phyloP scores from a whole-genome alignment of 2,113 vertebrate genomes.

The Oenanthe oenanthe region DNA sequence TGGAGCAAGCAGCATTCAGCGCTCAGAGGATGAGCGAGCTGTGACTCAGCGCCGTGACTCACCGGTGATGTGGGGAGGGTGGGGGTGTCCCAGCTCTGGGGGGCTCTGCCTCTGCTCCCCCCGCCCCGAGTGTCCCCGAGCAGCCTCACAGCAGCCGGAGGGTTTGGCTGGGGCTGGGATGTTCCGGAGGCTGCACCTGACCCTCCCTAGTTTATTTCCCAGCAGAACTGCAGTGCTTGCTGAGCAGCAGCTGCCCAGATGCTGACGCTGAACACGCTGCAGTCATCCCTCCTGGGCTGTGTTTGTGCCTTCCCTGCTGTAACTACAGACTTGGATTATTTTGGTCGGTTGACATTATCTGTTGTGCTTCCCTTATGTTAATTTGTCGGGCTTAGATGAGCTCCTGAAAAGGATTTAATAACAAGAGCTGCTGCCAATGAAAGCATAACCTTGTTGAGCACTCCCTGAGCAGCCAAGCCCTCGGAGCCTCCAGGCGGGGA shows the following conservation, averaged over 20 bases:
- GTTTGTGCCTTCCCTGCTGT: background rate
- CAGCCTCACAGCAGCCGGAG: fast-evolving
- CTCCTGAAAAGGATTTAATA: slow-evolving; percentile 29
- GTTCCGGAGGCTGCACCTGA: background rate
- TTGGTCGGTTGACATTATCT: background rate
- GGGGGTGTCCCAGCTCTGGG: background rate
- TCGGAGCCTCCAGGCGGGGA: background rate
- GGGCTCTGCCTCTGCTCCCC: background rate
- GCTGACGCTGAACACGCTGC: background rate
- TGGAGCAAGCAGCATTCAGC: fast-evolving
- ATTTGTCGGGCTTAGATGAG: slow-evolving; percentile 38
- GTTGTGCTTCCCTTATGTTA: background rate
- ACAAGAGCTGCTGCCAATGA: background rate
- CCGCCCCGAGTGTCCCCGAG: background rate
- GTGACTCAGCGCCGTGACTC: slow-evolving; percentile 39
- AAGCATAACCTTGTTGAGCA: slow-evolving; percentile 6
- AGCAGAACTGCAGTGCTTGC: background rate
- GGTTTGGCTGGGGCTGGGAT: background rate
- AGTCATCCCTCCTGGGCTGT: background rate
- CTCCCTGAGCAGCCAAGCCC: background rate
- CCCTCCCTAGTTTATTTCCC: background rate
- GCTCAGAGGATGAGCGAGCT: background rate
- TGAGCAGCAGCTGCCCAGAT: background rate
- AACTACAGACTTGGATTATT: background rate
- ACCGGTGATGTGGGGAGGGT: background rate